Percentiles rank a stretch among this genome's conserved stretches.
Evolutionary conservation across 2,888 invertebrate genomes (phyloP).

Genomic region (Hyposoter didymator): DNA sequence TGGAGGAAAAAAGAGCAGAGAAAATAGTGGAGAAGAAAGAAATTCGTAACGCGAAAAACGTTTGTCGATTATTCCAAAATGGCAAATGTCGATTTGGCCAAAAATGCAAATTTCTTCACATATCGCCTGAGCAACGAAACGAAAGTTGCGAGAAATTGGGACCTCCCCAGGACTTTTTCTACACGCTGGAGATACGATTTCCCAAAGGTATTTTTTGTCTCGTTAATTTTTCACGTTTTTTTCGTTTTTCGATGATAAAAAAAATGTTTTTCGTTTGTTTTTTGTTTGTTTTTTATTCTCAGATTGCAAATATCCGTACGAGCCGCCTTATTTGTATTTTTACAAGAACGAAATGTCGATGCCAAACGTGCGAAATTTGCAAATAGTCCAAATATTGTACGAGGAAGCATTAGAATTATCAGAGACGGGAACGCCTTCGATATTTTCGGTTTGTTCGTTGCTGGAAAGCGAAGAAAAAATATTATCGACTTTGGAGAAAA

Average conservation of each 20-base stretch:
- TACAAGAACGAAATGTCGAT: slow-evolving; percentile 85
- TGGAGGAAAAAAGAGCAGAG: slow-evolving; percentile 86
- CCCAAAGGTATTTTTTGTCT: slow-evolving; percentile 84
- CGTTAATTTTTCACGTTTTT: not conserved
- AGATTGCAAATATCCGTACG: slow-evolving; percentile 89
- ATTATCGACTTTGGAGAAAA: not conserved
- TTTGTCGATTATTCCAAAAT: slow-evolving; percentile 87
- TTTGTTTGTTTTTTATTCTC: slow-evolving; percentile 47
- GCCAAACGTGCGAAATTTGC: slow-evolving; percentile 88
- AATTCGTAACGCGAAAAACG: slow-evolving; percentile 85
- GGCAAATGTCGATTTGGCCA: slow-evolving; percentile 90
- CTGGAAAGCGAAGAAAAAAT: slow-evolving; percentile 87
- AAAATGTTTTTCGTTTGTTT: not conserved
- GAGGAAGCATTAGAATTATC: slow-evolving; percentile 89
- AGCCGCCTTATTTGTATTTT: slow-evolving; percentile 89
- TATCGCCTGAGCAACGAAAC: slow-evolving; percentile 83
- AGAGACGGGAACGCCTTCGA: slow-evolving; percentile 89
- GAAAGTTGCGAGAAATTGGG: not conserved
- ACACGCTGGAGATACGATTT: slow-evolving; percentile 91
- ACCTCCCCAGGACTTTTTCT: slow-evolving; percentile 76
- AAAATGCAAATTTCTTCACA: slow-evolving; percentile 91
- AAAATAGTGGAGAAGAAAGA: slow-evolving; percentile 83
- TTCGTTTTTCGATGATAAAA: too few species aligned
- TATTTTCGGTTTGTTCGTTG: slow-evolving; percentile 90
- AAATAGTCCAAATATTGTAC: slow-evolving; percentile 88